Conservation (phyloP, 2,888 invertebrate species). For the Mythimna impura region DNA sequence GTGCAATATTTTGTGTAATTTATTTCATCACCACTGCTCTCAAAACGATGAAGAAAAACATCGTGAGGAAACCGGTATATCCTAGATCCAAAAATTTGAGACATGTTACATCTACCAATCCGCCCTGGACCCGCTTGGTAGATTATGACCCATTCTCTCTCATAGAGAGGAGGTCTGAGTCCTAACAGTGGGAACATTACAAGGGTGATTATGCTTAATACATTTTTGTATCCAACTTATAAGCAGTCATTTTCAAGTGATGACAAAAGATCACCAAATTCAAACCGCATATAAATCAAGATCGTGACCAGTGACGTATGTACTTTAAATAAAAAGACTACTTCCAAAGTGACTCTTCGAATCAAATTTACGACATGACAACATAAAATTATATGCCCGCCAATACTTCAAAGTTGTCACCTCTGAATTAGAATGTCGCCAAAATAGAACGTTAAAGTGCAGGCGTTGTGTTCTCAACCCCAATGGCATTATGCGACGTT, state of each 20-base stretch:
- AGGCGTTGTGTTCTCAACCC: constrained; percentile 59
- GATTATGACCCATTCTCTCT: too few relatives aligned
- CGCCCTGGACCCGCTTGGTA: too few relatives aligned
- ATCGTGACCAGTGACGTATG: constrained; percentile 7
- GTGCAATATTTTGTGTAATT: too few relatives aligned
- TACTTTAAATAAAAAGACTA: constrained; percentile 40
- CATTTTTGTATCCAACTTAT: background rate
- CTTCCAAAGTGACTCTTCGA: constrained; percentile 30
- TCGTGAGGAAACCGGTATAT: too few relatives aligned
- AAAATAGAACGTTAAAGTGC: constrained; percentile 55
- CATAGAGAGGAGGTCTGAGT: too few relatives aligned
- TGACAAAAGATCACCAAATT: constrained; percentile 13
- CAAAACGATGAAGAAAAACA: too few relatives aligned
- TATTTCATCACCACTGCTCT: too few relatives aligned
- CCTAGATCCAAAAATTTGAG: too few relatives aligned
- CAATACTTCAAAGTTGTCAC: constrained; percentile 56
- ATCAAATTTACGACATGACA: constrained; percentile 42
- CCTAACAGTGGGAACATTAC: too few relatives aligned
- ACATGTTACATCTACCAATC: too few relatives aligned
- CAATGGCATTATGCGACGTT: constrained; percentile 71
- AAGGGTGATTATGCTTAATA: background rate
- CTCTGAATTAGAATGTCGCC: constrained; percentile 56
- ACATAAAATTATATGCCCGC: constrained; percentile 38
- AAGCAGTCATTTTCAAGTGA: constrained; percentile 11
- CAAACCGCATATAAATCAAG: constrained; percentile 39